Evolutionary conservation across 1,140 invertebrate genomes (phyloP).

Genomic region (Holcopasites calliopsidis): DNA sequence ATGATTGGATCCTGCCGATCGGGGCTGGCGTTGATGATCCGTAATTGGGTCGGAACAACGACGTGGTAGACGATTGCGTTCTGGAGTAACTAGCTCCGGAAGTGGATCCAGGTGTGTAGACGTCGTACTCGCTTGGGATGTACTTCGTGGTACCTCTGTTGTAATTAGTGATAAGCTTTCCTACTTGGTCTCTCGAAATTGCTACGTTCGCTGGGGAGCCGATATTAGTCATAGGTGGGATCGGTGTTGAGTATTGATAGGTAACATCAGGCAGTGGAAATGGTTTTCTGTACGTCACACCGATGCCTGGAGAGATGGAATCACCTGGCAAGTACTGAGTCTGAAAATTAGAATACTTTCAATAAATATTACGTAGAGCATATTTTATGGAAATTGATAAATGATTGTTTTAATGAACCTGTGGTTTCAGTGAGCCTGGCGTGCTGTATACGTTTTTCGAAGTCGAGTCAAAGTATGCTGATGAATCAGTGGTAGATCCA

Average conservation of each 20-base stretch:
- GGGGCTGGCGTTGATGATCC: not conserved
- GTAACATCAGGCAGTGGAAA: constrained; percentile 47
- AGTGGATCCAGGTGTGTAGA: not conserved
- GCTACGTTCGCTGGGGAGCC: constrained; percentile 47
- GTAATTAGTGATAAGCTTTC: constrained; percentile 62
- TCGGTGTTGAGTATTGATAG: constrained; percentile 31
- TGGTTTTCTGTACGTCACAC: constrained; percentile 64
- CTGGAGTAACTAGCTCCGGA: constrained; percentile 1
- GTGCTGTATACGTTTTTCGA: constrained; percentile 1
- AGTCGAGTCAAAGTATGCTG: constrained; percentile 14
- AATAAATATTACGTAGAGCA: not conserved
- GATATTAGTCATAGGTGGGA: no score
- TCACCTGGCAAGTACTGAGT: constrained; percentile 55
- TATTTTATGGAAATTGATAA: not conserved
- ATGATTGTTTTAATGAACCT: constrained; percentile 14
- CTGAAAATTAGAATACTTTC: not conserved
- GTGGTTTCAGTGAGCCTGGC: constrained; percentile 9
- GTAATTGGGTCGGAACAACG: not conserved
- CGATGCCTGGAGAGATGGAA: constrained; percentile 55
- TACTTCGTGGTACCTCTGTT: constrained; percentile 67
- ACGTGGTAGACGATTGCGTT: not conserved
- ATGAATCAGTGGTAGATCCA: not conserved
- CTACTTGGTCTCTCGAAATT: constrained; percentile 48
- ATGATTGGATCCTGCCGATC: not conserved
- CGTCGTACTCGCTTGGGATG: constrained; percentile 59